Base-by-base conservation (phyloP, 2,797 vertebrate species). In the Myotis pilosus region DNA sequence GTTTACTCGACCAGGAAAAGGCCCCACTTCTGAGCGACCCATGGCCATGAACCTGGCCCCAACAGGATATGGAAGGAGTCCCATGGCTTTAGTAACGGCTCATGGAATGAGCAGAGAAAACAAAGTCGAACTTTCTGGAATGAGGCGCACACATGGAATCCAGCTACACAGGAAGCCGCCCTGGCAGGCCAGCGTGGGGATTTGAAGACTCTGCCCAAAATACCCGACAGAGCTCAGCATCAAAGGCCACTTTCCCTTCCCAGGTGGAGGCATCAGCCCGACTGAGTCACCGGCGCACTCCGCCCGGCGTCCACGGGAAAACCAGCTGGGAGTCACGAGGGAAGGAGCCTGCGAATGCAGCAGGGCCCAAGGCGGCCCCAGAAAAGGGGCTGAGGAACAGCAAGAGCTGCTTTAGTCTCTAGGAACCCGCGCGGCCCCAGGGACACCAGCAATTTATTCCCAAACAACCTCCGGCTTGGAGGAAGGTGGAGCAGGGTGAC, bases 41-140 rank as follows among this genome's bases (percentile, higher is more conserved):
- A n/a, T 17, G 76, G 75, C 92, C n/a, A 6, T 8, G 9, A 96
- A 87, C 92, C 74, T 51, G 53, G 89, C 87, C 92, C 95, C 92
- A 11, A 64, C 85, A 94, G 95, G 96, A 97, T 97, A 96, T 94
- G 88, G 96, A 96, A 96, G 94, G 86, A 96, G 96, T 94, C 95
- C 88, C 94, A 51, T 10, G 82, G 91, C 92, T 97, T 96, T 87
- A 84, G 93, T 86, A 95, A 95, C 88, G 88, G 87, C 94, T 94
- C 66, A 60, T 81, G 96, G 92, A 96, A 96, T 97, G 96, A 96
- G 68, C 88, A 95, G 92, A 96, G 84, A 94, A 97, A 97, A 97
- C 97, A 97, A 96, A 96, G 86, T 80, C 82, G 87, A 92, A 86
- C 83, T 95, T 97, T 97, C 96, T 96, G 95, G 93, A 97, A 97